Base-by-base conservation (phyloP, 2,113 vertebrate genomes). In the Phoenicopterus ruber region DNA sequence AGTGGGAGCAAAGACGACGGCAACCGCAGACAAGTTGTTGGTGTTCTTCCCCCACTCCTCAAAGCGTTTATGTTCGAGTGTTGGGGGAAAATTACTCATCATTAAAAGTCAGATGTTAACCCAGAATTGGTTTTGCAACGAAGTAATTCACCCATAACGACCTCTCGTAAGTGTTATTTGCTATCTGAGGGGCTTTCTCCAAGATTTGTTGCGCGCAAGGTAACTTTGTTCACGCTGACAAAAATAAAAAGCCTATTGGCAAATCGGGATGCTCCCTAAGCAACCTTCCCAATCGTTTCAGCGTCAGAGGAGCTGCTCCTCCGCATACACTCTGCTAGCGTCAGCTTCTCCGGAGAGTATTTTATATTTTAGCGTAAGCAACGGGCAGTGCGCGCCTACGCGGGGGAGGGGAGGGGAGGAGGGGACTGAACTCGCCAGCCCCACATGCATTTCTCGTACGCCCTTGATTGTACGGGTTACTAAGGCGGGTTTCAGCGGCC, bases 271-370 rank as follows among this genome's bases (percentile, higher is more conserved):
- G 77, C 13, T 72, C 86, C 86, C 89, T 55, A 13, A 88, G 46
- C 86, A 77, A 62, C 74, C 73, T 91, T 54, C 46, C 26, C 69
- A 3, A 44, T 3, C 5, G 22, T 34, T 77, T 15, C 49, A 54
- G 66, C 91, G 81, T 95, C 93, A 95, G 94, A 82, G 63, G 5
- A 31, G 66, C 81, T 46, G 57, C 8, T 78, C 40, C 34, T 80
- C 95, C n/a, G 76, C 94, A 83, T 5, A 17, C 62, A 2, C 40
- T 12, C 54, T 50, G 85, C 90, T 66, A 28, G 26, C 88, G 83
- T 92, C 94, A 88, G 81, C 94, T 74, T 10, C 77, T 70, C 49
- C 22, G 2, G 44, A 13, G 65, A 10, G 17, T 19, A 29, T 71
- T 55, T 58, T 49, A 26, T 40, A 24, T 10, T 70, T 84, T 42